phyloP scores from a whole-genome alignment of 1,140 invertebrate species.

The Lepidurus arcticus region DNA sequence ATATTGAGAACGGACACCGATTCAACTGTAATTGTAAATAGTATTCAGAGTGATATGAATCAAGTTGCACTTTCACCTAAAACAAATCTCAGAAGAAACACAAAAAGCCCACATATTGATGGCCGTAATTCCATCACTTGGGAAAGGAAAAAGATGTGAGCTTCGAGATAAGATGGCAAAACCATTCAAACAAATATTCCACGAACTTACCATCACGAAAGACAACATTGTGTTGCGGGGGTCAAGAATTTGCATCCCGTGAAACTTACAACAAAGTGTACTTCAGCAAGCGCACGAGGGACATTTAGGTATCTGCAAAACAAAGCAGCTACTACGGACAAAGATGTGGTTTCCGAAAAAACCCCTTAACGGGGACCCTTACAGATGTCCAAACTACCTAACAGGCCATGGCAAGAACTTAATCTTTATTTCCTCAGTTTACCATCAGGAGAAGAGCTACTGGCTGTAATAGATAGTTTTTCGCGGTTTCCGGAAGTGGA shows the following conservation, averaged over 20 bases:
- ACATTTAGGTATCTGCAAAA: slow-evolving; percentile 35
- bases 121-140: background rate
- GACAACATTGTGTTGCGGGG: background rate
- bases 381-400: background rate
- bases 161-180: background rate
- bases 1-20: too few species aligned
- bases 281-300: slow-evolving; percentile 37
- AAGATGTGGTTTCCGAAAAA: background rate
- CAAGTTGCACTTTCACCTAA: too few species aligned
- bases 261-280: slow-evolving; percentile 34
- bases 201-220: background rate
- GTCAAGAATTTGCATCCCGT: slow-evolving; percentile 37
- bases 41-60: too few species aligned
- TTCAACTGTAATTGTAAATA: too few species aligned
- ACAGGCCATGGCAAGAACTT: background rate
- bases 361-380: background rate
- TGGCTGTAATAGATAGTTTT: background rate
- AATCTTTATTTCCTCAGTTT: background rate
- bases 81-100: background rate
- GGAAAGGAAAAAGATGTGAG: background rate
- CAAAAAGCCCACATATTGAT: background rate
- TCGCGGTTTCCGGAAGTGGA: background rate
- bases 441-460: background rate
- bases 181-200: background rate
- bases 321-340: background rate